These are phyloP conservation scores for Nomada ruficornis DNA, from an alignment of 2,888 invertebrate genomes.

Conservation along the genomic window DNA sequence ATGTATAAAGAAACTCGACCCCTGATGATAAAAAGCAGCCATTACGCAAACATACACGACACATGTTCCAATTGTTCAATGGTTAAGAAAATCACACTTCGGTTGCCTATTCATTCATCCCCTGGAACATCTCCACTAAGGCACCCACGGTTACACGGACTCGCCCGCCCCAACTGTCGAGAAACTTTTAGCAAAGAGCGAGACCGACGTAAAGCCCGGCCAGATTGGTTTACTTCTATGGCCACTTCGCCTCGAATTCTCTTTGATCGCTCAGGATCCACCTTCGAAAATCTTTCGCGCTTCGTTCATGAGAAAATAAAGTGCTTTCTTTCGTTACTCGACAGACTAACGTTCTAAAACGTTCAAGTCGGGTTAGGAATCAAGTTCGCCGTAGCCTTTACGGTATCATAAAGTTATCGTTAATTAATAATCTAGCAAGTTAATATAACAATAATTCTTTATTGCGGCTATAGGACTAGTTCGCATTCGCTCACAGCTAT, in stretches of 20 bases:
- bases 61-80: slow-evolving; percentile 51
- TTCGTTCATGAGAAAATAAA: slow-evolving; percentile 44
- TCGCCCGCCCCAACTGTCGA: slow-evolving; percentile 18
- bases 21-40: no score
- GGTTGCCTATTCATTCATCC: slow-evolving; percentile 51
- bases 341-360: neutral
- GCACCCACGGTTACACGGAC: slow-evolving; percentile 14
- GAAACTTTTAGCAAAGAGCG: slow-evolving; percentile 69
- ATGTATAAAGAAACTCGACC: no score
- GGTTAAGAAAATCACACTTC: slow-evolving; percentile 62
- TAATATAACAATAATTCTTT: neutral
- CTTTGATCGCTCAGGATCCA: slow-evolving; percentile 52
- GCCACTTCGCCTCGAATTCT: slow-evolving; percentile 70
- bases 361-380: neutral
- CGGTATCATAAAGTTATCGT: neutral
- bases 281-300: slow-evolving; percentile 49
- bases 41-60: neutral
- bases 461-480: no score
- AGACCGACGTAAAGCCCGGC: slow-evolving; percentile 72
- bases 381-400: neutral
- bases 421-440: neutral
- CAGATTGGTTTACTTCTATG: slow-evolving; percentile 74
- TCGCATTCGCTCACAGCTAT: no score
- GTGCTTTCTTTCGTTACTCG: slow-evolving; percentile 7
- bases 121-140: slow-evolving; percentile 24